These are phyloP conservation scores for Leguminivora glycinivorella DNA, from an alignment of 1,140 invertebrate species.

Conservation along the genomic window DNA sequence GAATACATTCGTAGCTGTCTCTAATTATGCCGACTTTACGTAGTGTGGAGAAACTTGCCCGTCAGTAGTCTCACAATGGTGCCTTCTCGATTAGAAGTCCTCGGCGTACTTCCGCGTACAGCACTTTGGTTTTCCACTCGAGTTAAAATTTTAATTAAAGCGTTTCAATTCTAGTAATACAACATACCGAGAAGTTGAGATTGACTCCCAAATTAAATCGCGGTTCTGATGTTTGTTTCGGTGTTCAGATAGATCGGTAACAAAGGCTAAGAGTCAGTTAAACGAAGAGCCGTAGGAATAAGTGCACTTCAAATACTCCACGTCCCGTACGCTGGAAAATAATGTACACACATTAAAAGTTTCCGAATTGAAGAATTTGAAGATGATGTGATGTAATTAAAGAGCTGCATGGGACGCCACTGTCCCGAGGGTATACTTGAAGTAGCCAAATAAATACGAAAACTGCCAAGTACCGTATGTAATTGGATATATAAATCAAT, in stretches of 20 bases:
- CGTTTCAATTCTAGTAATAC: background rate
- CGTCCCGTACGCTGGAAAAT: constrained; percentile 57
- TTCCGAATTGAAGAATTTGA: constrained; percentile 65
- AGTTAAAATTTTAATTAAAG: constrained; percentile 33
- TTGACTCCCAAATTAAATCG: constrained; percentile 53
- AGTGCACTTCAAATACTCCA: constrained; percentile 60
- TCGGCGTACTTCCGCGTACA: constrained; percentile 21
- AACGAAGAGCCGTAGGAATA: constrained; percentile 51
- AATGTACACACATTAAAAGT: constrained; percentile 73
- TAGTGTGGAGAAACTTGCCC: constrained; percentile 56
- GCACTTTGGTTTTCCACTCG: constrained; percentile 26
- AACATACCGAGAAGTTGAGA: constrained; percentile 30
- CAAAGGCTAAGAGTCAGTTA: constrained; percentile 61
- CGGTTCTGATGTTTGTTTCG: constrained; percentile 58
- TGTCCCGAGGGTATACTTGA: constrained; percentile 30
- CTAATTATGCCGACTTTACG: constrained; percentile 59
- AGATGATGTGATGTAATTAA: constrained; percentile 64
- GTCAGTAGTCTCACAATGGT: constrained; percentile 45
- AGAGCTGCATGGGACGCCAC: constrained; percentile 40
- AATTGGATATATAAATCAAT: background rate
- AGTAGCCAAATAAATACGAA: background rate
- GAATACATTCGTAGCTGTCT: constrained; percentile 50
- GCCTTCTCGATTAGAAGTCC: constrained; percentile 31
- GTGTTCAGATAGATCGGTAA: constrained; percentile 60
- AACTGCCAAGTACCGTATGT: background rate